Evolutionary conservation across 1,140 invertebrate species (phyloP), one percentile per base, ranked within the genome.

Genomic region (Nephila pilipes): DNA sequence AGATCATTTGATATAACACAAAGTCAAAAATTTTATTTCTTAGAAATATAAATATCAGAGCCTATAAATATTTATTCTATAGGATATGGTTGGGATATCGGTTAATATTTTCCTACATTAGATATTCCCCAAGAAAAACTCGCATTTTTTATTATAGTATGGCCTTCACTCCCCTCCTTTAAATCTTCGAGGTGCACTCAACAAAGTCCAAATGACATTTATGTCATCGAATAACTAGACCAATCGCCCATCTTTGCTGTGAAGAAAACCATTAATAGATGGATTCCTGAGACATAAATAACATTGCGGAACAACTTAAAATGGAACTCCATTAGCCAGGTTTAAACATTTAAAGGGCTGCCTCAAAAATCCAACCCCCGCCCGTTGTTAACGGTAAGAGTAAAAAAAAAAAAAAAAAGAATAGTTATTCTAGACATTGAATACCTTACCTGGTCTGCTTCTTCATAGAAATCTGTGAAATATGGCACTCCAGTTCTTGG

Each of bases 161-260:
- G 46, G 8, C 14, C 12, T 75, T 18, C 14, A 75, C 69, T 32
- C 18, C 16, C 12, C 29, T 18, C 10, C 18, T 22, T 6, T 75
- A 75, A 75, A 75, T 75, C 69, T 75, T 75, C 14, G 29, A 16
- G 32, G 69, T 29, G 36, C 16, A 0, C 69, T 75, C 32, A 32
- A 36, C 32, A 75, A 75, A 36, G 69, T 75, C 25, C 69, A 32
- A 55, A 46, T 55, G 80, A 81, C 80, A 54, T 81, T 81, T 81
- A 81, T 81, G 80, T 81, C 80, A 81, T 81, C 80, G 80, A 54
- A 81, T 22, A 81, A 81, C 36, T 75, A 75, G 69, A 75, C 69
- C 69, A 32, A 75, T 75, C 3, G 69, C 69, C 32, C 69, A 75
- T 75, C 18, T 29, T 14, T 12, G 69, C 36, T 29, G 32, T 32